A percentile compares a stretch with the other conserved stretches of the same genome.
These are phyloP conservation scores for Nycticryphes semicollaris DNA, from an alignment of 2,113 vertebrate genomes.

Conservation along the genomic window DNA sequence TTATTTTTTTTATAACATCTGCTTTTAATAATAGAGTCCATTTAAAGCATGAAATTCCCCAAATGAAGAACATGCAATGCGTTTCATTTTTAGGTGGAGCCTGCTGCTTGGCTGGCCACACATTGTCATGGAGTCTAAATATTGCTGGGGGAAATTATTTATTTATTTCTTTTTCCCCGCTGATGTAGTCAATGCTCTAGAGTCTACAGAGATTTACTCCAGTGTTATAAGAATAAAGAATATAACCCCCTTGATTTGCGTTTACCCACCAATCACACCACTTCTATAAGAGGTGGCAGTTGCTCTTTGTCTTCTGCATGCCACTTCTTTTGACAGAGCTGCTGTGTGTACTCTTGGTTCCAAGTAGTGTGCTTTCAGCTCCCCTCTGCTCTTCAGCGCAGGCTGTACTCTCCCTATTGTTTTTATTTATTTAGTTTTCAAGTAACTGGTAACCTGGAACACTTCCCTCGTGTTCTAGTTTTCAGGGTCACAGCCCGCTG, in stretches of 20 bases:
- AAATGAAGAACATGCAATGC: not conserved
- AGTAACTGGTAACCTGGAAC: not conserved
- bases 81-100: not conserved
- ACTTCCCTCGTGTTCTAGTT: not conserved
- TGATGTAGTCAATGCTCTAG: not conserved
- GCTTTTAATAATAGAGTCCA: not conserved
- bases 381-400: not conserved
- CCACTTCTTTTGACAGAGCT: not conserved
- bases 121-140: not conserved
- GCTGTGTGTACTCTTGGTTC: not conserved
- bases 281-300: not conserved
- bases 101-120: not conserved
- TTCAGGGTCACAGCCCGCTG: not conserved
- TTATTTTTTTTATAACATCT: not conserved
- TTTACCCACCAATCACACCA: not conserved
- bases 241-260: not conserved
- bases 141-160: not conserved
- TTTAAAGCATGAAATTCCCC: not conserved
- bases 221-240: not conserved
- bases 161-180: too few species aligned
- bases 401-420: not conserved
- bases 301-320: not conserved
- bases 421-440: not conserved
- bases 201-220: not conserved
- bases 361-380: not conserved